These are phyloP conservation scores for Eumerus sabulonum DNA, from an alignment of 2,888 invertebrate genomes.

Conservation along the genomic window DNA sequence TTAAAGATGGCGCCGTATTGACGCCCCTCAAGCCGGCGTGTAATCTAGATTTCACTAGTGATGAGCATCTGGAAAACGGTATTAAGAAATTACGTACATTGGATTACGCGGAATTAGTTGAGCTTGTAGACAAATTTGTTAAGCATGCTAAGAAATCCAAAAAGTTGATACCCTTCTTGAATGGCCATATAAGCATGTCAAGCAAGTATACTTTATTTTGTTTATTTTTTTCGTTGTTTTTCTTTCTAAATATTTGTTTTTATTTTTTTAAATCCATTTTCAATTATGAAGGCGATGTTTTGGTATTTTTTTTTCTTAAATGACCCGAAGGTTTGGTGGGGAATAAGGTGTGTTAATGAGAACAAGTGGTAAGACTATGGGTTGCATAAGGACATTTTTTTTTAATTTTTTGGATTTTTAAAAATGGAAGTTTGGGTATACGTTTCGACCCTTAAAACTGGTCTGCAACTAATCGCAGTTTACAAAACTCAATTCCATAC, in stretches of 20 bases:
- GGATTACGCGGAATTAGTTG: slow-evolving; percentile 72
- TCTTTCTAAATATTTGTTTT: slow-evolving; percentile 55
- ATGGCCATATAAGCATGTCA: slow-evolving; percentile 76
- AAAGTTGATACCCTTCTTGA: slow-evolving; percentile 71
- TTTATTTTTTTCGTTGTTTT: slow-evolving; percentile 70
- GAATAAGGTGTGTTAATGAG: slow-evolving; percentile 12
- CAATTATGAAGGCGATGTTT: slow-evolving; percentile 15
- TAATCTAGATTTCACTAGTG: slow-evolving; percentile 80
- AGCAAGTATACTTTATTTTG: slow-evolving; percentile 78
- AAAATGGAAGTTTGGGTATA: too few relatives aligned
- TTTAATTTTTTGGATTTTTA: too few relatives aligned
- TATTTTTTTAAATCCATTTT: slow-evolving; percentile 49
- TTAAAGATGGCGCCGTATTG: slow-evolving; percentile 79
- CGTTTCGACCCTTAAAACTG: too few relatives aligned
- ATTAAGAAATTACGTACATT: slow-evolving; percentile 70
- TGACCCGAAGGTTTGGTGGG: slow-evolving; percentile 19
- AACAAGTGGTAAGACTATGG: slow-evolving; percentile 37
- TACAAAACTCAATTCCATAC: too few relatives aligned
- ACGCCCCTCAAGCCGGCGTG: slow-evolving; percentile 77
- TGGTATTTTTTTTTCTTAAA: slow-evolving; percentile 5
- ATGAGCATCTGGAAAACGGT: slow-evolving; percentile 79
- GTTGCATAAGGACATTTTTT: slow-evolving; percentile 16
- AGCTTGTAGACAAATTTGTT: slow-evolving; percentile 73
- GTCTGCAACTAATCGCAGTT: too few relatives aligned
- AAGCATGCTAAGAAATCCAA: slow-evolving; percentile 74